A percentile compares a stretch with the other conserved stretches of the same genome.
phyloP scores from a whole-genome alignment of 2,797 vertebrate genomes.

The Gallirallus australis region DNA sequence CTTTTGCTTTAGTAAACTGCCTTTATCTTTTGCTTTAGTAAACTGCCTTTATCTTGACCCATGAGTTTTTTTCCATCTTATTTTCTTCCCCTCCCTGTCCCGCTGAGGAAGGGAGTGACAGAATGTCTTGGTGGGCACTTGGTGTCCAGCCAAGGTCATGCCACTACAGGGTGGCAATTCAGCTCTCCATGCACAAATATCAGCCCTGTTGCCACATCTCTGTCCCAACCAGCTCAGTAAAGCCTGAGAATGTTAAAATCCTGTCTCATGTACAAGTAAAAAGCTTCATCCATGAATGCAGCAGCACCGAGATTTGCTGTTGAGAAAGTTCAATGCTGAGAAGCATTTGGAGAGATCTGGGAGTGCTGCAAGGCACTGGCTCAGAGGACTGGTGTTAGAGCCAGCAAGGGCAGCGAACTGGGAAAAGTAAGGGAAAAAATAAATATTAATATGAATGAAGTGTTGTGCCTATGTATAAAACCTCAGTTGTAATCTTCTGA shows the following conservation, averaged over 20 bases:
- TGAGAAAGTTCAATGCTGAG: background rate
- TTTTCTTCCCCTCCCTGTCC: too few species aligned
- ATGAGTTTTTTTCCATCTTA: too few species aligned
- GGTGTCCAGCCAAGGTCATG: too few species aligned
- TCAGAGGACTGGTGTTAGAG: background rate
- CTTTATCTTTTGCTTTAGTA: too few species aligned
- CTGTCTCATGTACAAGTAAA: background rate
- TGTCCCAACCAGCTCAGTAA: background rate
- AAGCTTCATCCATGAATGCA: background rate
- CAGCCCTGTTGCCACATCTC: background rate
- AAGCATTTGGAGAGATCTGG: background rate
- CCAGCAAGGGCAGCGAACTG: background rate
- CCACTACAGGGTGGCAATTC: background rate
- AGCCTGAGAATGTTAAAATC: background rate
- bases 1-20: too few species aligned
- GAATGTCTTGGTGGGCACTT: too few species aligned
- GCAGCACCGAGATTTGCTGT: background rate
- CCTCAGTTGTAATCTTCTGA: background rate
- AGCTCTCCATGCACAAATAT: background rate
- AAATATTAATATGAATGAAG: background rate
- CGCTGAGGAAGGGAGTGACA: too few species aligned
- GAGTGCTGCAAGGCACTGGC: background rate
- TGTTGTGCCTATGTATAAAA: background rate
- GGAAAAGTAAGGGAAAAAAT: background rate
- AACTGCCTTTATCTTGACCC: too few species aligned